Conservation (phyloP, 2,113 vertebrate species). For the Anarhynchus alexandrinus region DNA sequence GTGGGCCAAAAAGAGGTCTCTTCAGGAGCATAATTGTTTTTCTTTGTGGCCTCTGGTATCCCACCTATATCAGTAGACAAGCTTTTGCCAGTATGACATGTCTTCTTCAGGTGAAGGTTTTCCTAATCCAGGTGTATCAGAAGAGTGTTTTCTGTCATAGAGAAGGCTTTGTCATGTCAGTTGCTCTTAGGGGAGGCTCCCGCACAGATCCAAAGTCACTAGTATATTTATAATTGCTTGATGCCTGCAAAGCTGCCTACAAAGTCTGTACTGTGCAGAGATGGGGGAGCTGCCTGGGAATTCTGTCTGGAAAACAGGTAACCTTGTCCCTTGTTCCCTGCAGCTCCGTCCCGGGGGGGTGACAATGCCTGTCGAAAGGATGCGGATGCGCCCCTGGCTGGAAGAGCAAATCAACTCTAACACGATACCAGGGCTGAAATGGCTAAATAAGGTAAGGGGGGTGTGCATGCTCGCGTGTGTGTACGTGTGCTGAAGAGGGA, state of each 20-base stretch:
- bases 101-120: not conserved
- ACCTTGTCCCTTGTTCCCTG: not conserved
- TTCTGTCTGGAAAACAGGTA: not conserved
- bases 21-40: not conserved
- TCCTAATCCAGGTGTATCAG: not conserved
- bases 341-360: conserved; percentile 57
- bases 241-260: not conserved
- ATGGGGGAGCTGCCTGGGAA: not conserved
- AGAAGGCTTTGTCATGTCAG: not conserved
- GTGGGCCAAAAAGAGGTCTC: not conserved
- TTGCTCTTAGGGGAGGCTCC: not conserved
- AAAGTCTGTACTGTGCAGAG: not conserved
- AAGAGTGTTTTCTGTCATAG: not conserved
- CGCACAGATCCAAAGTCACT: not conserved
- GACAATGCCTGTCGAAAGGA: conserved; percentile 95
- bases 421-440: conserved; percentile 92
- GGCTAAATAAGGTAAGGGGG: conserved; percentile 89
- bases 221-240: not conserved
- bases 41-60: not conserved
- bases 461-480: rapidly evolving
- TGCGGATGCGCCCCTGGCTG: conserved; percentile 98
- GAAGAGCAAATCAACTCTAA: conserved; percentile 96
- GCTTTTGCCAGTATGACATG: not conserved
- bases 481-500: not conserved
- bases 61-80: not conserved